Evolutionary conservation across 1,140 invertebrate species (phyloP), one percentile per base, ranked within the genome.

Genomic region (Archegozetes longisetosus): DNA sequence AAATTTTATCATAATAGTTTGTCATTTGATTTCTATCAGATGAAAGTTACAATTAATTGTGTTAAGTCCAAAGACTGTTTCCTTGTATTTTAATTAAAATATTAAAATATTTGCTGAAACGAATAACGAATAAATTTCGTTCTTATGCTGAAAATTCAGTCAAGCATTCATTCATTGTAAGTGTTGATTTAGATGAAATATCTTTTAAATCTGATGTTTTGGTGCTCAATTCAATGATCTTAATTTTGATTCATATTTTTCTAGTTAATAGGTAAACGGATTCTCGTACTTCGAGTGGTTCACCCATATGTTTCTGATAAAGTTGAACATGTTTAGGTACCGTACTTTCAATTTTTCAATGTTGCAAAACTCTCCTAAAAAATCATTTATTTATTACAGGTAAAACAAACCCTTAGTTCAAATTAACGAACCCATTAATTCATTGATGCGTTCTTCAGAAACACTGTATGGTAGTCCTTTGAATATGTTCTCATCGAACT

Each of bases 291-390:
- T 60, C 28, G 9, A 60, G 4, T 23, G 58, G 52, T 6, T 23
- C n/a, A 13, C 27, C 1, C 52, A 60, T 60, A 32, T 60, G 58
- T n/a, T 60, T 60, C n/a, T 60, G 58, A 46, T 60, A 60, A 14
- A 60, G 32, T 23, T 17, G 6, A 25, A 54, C 29, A 46, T 60
- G 58, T 22, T 60, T 22, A 6, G 52, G 58, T 23, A 60, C 53
- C 22, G 14, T 24, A 46, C 58, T 60, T 4, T 54, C 32, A 0
- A 20, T 54, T 60, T 60, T 20, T 60, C 51, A 26, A 60, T 60
- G 22, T 60, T 24, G 51, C 26, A 57, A 40, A 57, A 57, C 26
- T 29, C 20, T 3, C 13, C 27, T n/a, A 20, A 12, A 29, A 29
- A 32, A 32, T 26, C 20, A 23, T n/a, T 29, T 20, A 20, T 51